Percentiles rank a stretch among this genome's conserved stretches.
Evolutionary conservation across 2,113 vertebrate species (phyloP).

Genomic region (Otis tarda): DNA sequence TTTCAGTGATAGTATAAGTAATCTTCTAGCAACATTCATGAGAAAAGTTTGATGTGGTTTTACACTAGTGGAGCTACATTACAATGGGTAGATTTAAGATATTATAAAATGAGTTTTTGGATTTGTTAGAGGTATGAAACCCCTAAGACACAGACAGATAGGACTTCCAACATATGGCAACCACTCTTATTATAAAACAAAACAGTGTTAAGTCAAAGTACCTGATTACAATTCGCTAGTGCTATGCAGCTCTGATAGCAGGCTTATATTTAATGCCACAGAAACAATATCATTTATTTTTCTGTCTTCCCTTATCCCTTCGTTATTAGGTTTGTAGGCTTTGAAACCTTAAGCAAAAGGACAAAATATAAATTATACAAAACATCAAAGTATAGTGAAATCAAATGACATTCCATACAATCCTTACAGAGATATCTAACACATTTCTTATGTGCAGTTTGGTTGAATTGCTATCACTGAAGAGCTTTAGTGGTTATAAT

Average conservation of each 20-base stretch:
- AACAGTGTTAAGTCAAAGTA: slow-evolving; percentile 95
- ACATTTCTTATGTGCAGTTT: slow-evolving; percentile 39
- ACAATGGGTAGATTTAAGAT: slow-evolving; percentile 96
- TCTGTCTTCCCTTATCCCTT: slow-evolving; percentile 89
- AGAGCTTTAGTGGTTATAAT: slow-evolving; percentile 68
- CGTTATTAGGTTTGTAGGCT: slow-evolving; percentile 85
- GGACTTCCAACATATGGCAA: slow-evolving; percentile 86
- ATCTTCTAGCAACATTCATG: slow-evolving; percentile 82
- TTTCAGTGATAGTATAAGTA: slow-evolving; percentile 76
- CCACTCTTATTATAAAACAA: slow-evolving; percentile 85
- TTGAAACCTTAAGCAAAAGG: slow-evolving; percentile 92
- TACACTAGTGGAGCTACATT: slow-evolving; percentile 90
- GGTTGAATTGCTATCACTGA: slow-evolving; percentile 36
- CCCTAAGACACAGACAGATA: slow-evolving; percentile 80
- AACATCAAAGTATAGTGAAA: slow-evolving; percentile 76
- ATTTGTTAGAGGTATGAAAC: slow-evolving; percentile 84
- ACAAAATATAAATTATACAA: slow-evolving; percentile 85
- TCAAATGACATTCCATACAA: slow-evolving; percentile 74
- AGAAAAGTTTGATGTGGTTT: slow-evolving; percentile 90
- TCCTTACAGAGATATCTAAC: slow-evolving; percentile 53
- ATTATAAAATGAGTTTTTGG: slow-evolving; percentile 89
- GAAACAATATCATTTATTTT: slow-evolving; percentile 99
- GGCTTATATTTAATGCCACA: slow-evolving; percentile 94
- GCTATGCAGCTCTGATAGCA: slow-evolving; percentile 87
- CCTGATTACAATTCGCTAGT: slow-evolving; percentile 97